Percentiles rank a stretch among this genome's conserved stretches.
These are phyloP conservation scores for Drosophila quinaria DNA, from an alignment of 2,888 invertebrate species.

Conservation along the genomic window DNA sequence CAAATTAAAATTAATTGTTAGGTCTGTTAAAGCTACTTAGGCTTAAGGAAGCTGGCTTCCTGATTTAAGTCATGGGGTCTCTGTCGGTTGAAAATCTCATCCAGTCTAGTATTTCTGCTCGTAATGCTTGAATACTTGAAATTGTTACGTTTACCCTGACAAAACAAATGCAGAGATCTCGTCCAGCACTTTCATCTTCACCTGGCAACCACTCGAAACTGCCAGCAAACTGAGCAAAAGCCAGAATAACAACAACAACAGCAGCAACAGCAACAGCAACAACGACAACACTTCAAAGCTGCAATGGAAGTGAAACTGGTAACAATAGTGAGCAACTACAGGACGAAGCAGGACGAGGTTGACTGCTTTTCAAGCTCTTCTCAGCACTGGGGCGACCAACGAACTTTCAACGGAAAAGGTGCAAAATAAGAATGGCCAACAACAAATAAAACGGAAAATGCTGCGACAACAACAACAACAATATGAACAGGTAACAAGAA, in stretches of 20 bases:
- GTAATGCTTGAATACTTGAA: conserved; percentile 39
- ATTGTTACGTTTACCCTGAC: conserved; percentile 40
- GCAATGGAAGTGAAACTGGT: conserved; percentile 29
- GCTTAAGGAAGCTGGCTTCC: background rate
- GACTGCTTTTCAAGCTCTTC: conserved; percentile 41
- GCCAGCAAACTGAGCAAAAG: conserved; percentile 52
- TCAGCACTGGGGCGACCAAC: conserved; percentile 29
- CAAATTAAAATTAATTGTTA: conserved; percentile 19
- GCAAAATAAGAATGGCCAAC: conserved; percentile 71
- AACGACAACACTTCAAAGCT: conserved; percentile 22
- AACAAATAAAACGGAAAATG: conserved; percentile 58
- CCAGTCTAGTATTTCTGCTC: conserved; percentile 18
- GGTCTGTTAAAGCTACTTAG: background rate
- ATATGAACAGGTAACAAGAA: conserved; percentile 11
- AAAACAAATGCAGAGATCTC: conserved; percentile 48
- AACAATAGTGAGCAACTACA: conserved; percentile 45
- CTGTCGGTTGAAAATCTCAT: conserved; percentile 24
- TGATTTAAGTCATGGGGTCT: conserved; percentile 10
- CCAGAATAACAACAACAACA: conserved; percentile 8
- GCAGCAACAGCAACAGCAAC: conserved; percentile 7
- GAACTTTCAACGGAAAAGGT: conserved; percentile 63
- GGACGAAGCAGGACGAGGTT: conserved; percentile 24
- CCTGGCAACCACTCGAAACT: conserved; percentile 44
- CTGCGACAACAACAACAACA: conserved; percentile 44
- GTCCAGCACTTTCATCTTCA: conserved; percentile 34